Conservation (phyloP, 2,113 vertebrate species). For the Mungos mungo region DNA sequence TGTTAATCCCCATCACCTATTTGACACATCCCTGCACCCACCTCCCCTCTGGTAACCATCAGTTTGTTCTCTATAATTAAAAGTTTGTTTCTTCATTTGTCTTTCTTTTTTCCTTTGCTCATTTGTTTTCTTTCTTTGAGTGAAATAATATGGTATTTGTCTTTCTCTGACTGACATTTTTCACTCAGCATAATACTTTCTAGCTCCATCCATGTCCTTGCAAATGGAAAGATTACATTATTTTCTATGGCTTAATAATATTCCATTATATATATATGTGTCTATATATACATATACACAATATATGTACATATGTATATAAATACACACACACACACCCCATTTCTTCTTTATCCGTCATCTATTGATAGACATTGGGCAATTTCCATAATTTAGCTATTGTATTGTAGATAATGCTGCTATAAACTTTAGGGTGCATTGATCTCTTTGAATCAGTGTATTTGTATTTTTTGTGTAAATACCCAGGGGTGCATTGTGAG, state of each 20-base stretch:
- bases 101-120: not conserved
- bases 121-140: not conserved
- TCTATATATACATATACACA: too few species aligned
- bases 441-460: not conserved
- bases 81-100: not conserved
- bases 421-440: not conserved
- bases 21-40: not conserved
- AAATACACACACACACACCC: not conserved
- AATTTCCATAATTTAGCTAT: not conserved
- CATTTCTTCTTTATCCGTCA: not conserved
- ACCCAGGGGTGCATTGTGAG: not conserved
- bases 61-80: not conserved
- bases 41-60: not conserved
- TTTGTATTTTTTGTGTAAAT: not conserved
- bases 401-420: not conserved
- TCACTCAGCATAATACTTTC: not conserved
- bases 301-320: too few species aligned
- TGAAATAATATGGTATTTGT: not conserved
- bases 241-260: not conserved
- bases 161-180: not conserved
- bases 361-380: not conserved
- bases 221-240: not conserved
- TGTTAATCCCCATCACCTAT: not conserved
- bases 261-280: not conserved
- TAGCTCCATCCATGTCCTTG: not conserved